phyloP scores from a whole-genome alignment of 2,113 vertebrate genomes.

The Andinoacara biseriatus region DNA sequence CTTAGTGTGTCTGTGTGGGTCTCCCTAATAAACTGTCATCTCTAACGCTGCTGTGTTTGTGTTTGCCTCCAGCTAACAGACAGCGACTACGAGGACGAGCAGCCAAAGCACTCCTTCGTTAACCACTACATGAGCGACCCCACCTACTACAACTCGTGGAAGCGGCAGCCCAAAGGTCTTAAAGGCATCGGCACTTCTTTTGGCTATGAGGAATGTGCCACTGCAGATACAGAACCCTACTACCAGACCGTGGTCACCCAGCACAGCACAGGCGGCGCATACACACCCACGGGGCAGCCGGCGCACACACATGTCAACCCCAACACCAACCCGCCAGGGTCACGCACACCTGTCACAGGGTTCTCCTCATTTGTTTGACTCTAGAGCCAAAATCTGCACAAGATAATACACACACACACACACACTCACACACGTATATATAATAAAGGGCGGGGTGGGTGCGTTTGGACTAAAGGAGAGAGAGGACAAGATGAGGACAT shows the following conservation, averaged over 20 bases:
- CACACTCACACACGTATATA: conserved; percentile 9
- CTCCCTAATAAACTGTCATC: neutral
- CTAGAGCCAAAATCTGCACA: conserved; percentile 48
- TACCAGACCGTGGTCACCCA: conserved; percentile 95
- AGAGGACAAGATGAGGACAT: conserved; percentile 28
- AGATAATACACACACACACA: conserved; percentile 36
- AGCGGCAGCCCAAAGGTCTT: conserved; percentile 89
- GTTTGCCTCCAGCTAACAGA: conserved; percentile 82
- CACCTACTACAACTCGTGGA: conserved; percentile 96
- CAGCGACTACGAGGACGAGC: conserved; percentile 92
- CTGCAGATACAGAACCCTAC: conserved; percentile 81
- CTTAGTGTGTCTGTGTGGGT: neutral
- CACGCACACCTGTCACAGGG: conserved; percentile 92
- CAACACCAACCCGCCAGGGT: conserved; percentile 79
- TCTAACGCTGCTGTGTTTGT: neutral
- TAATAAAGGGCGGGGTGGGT: conserved; percentile 1
- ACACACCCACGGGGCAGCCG: conserved; percentile 87
- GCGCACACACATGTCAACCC: conserved; percentile 75
- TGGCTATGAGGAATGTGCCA: conserved; percentile 88
- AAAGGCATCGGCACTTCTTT: conserved; percentile 78
- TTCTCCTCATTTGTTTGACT: conserved; percentile 97
- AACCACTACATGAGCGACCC: conserved; percentile 99
- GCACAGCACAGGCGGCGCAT: conserved; percentile 93
- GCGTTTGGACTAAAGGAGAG: conserved; percentile 49
- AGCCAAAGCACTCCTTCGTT: conserved; percentile 96